Evolutionary conservation across 1,140 invertebrate genomes (phyloP).

Genomic region (Meloidogyne hapla): DNA sequence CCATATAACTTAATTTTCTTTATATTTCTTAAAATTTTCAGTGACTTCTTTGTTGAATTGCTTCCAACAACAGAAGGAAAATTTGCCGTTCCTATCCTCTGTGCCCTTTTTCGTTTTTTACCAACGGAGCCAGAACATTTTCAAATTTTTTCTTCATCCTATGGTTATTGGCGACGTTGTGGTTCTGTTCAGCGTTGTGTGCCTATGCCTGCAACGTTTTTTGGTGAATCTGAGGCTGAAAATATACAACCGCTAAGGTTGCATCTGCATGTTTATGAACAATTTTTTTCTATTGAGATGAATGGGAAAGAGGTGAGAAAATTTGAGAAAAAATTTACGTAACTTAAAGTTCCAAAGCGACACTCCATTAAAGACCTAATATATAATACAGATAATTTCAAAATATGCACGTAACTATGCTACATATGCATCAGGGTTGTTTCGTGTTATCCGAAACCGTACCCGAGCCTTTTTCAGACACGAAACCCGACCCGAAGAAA

Average conservation of each 20-base stretch:
- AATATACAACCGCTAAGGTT: background rate
- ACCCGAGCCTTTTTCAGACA: too few species aligned
- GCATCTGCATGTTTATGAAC: conserved; percentile 2
- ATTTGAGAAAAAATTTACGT: too few species aligned
- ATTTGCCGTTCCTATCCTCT: background rate
- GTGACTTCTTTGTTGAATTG: conserved; percentile 24
- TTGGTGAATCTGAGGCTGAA: background rate
- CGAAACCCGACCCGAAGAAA: too few species aligned
- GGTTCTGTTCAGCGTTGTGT: background rate
- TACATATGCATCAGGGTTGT: too few species aligned
- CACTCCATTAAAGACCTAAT: too few species aligned
- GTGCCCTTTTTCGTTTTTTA: conserved; percentile 14
- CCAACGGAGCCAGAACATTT: background rate
- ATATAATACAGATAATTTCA: too few species aligned
- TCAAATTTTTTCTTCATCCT: conserved; percentile 17
- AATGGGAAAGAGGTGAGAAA: conserved; percentile 12
- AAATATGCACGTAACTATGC: too few species aligned
- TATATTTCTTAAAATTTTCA: background rate
- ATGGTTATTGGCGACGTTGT: conserved; percentile 13
- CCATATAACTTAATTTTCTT: too few species aligned
- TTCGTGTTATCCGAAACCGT: too few species aligned
- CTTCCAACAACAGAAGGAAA: background rate
- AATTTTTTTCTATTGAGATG: background rate
- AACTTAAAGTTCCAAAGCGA: too few species aligned
- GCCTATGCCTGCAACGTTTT: too few species aligned